These are phyloP conservation scores for Neoseiulus cucumeris DNA, from an alignment of 1,140 invertebrate genomes.

Conservation along the genomic window DNA sequence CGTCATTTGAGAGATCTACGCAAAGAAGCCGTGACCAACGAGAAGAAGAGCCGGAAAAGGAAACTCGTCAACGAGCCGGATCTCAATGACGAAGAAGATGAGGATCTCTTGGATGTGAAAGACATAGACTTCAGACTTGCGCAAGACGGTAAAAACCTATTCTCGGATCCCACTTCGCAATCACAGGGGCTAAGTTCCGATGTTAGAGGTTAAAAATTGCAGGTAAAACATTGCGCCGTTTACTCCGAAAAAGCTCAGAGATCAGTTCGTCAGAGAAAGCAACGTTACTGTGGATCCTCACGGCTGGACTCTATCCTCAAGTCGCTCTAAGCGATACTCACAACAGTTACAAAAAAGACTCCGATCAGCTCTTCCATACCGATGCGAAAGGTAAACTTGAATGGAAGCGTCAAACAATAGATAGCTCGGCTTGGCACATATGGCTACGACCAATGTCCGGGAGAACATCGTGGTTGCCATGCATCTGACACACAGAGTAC, in stretches of 20 bases:
- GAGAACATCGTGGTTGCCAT: too few species aligned
- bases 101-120: slow-evolving; percentile 48
- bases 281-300: slow-evolving; percentile 43
- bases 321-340: slow-evolving; percentile 74
- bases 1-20: slow-evolving; percentile 59
- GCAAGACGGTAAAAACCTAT: slow-evolving; percentile 24
- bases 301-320: slow-evolving; percentile 80
- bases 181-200: too few species aligned
- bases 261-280: not conserved
- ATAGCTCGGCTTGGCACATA: too few species aligned
- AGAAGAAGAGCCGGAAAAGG: slow-evolving; percentile 48
- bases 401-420: not conserved
- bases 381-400: slow-evolving; percentile 31
- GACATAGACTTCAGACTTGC: slow-evolving; percentile 50
- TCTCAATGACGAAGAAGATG: slow-evolving; percentile 30
- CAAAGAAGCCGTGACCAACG: slow-evolving; percentile 40
- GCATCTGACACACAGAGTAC: too few species aligned
- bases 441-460: too few species aligned
- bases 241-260: not conserved
- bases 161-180: too few species aligned
- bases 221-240: not conserved
- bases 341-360: slow-evolving; percentile 65
- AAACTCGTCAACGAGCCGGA: slow-evolving; percentile 29
- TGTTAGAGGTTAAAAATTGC: not conserved
- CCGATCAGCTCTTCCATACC: slow-evolving; percentile 83